Evolutionary conservation across 2,797 vertebrate genomes (phyloP).

Genomic region (Muscicapa striata): DNA sequence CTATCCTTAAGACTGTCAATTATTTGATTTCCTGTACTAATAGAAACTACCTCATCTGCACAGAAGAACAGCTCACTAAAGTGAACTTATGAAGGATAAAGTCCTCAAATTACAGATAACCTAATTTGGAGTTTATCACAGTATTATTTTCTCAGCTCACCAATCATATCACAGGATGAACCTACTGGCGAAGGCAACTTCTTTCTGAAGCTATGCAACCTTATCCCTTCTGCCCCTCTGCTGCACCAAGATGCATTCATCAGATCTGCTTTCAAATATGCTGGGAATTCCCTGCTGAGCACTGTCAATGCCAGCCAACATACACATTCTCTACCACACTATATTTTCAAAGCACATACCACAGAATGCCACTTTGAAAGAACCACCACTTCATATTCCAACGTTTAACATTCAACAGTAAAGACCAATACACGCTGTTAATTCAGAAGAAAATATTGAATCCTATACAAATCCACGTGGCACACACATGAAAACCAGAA

Average conservation of each 20-base stretch:
- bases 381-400: background rate
- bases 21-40: background rate
- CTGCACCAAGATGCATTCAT: background rate
- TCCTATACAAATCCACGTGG: background rate
- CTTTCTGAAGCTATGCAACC: background rate
- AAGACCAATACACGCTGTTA: background rate
- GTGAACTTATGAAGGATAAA: background rate
- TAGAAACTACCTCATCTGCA: background rate
- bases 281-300: slow-evolving; percentile 26
- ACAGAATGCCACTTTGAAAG: background rate
- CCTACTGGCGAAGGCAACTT: background rate
- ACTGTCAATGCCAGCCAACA: background rate
- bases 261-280: background rate
- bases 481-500: background rate
- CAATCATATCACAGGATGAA: background rate
- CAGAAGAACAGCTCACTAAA: background rate
- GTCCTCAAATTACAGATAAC: background rate
- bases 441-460: background rate
- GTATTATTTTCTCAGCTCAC: background rate
- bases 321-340: background rate
- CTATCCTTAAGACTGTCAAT: background rate
- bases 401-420: background rate
- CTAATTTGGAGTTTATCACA: background rate
- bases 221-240: background rate
- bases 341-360: background rate